Conservation (phyloP, 2,797 vertebrate species). For the Holocentrus rufus region DNA sequence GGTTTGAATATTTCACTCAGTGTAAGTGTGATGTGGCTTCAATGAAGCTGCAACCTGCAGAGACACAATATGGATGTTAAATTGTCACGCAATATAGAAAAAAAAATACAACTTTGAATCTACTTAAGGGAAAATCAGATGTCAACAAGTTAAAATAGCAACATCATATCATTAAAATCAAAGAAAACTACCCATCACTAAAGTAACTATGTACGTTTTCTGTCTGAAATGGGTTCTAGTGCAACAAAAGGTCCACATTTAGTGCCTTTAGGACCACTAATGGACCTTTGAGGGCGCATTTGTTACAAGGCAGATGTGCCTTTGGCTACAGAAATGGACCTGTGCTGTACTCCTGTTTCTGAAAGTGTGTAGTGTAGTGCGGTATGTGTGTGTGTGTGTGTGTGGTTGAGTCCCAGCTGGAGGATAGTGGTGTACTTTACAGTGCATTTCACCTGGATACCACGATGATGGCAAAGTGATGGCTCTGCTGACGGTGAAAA, state of each 20-base stretch:
- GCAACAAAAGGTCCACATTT: slow-evolving; percentile 17
- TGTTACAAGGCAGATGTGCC: slow-evolving; percentile 7
- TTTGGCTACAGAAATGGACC: slow-evolving; percentile 11
- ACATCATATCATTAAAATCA: slow-evolving; percentile 44
- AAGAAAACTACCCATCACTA: slow-evolving; percentile 37
- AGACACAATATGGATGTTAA: too few species aligned
- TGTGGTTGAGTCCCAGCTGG: slow-evolving; percentile 29
- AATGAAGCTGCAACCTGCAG: too few species aligned
- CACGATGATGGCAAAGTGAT: too few species aligned
- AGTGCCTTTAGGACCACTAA: slow-evolving; percentile 16
- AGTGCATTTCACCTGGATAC: slow-evolving; percentile 27
- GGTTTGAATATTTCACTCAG: too few species aligned
- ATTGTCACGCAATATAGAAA: too few species aligned
- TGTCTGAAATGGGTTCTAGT: slow-evolving; percentile 51
- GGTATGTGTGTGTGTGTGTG: too few species aligned
- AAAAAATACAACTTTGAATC: too few species aligned
- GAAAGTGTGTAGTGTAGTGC: too few species aligned
- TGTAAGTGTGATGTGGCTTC: too few species aligned
- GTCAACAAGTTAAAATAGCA: background rate
- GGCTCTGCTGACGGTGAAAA: background rate
- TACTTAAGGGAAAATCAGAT: too few species aligned
- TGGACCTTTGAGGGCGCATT: slow-evolving; percentile 17
- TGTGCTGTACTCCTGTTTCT: background rate
- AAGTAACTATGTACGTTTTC: slow-evolving; percentile 36
- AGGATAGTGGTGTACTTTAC: background rate